Conservation (phyloP, 2,113 vertebrate species). For the Epinephelus fuscoguttatus region DNA sequence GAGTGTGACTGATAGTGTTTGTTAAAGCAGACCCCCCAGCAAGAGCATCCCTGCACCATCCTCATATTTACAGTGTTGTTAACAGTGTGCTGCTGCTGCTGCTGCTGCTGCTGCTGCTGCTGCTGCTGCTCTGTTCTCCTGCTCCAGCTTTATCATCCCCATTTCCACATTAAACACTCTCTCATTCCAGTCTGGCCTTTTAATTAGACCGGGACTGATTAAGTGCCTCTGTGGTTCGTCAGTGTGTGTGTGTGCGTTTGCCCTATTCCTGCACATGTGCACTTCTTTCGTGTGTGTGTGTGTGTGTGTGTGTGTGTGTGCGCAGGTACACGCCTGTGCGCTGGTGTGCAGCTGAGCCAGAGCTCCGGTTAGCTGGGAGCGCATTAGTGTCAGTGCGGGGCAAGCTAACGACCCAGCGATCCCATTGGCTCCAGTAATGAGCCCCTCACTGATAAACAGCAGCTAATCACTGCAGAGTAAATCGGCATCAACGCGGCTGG, state of each 20-base stretch:
- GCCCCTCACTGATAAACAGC: conserved; percentile 78
- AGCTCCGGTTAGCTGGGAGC: conserved; percentile 64
- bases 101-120: background rate
- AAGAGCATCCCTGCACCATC: conserved; percentile 7
- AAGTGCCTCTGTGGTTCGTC: conserved; percentile 70
- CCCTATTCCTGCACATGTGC: conserved; percentile 28
- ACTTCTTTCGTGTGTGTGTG: too few species aligned
- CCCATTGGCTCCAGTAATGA: conserved; percentile 78
- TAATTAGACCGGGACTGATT: conserved; percentile 84
- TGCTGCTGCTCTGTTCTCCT: conserved; percentile 12
- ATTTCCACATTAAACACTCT: conserved; percentile 72
- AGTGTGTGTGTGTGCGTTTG: conserved; percentile 8
- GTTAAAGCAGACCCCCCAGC: conserved; percentile 39
- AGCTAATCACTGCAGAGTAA: conserved; percentile 74
- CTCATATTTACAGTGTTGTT: conserved; percentile 55
- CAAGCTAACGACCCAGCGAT: conserved; percentile 77
- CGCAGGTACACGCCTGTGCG: background rate
- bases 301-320: conserved; percentile 5
- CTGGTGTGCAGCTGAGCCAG: conserved; percentile 16
- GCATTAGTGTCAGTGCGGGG: conserved; percentile 68
- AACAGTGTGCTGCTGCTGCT: background rate
- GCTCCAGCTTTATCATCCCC: conserved; percentile 65
- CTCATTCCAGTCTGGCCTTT: conserved; percentile 76
- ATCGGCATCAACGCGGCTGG: conserved; percentile 59
- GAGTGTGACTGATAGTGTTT: conserved; percentile 54